Evolutionary conservation across 2,113 vertebrate species (phyloP).

Genomic region (Cercocebus atys): DNA sequence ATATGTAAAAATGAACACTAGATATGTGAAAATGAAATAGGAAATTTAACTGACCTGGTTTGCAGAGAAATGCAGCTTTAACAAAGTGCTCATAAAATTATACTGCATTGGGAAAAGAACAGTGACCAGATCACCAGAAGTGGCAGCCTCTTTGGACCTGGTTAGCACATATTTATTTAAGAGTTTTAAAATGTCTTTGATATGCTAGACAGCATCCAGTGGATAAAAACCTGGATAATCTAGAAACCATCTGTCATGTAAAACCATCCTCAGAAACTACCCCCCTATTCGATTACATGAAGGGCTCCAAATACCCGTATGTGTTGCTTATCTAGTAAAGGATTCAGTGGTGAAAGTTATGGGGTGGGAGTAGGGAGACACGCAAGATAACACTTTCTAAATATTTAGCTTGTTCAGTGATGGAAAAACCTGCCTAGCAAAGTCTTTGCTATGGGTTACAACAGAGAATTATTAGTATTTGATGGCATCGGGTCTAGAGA

Average conservation of each 20-base stretch:
- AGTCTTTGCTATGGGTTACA: background rate
- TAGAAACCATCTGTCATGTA: background rate
- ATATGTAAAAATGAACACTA: background rate
- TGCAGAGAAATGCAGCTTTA: background rate
- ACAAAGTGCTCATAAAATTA: slow-evolving; percentile 1
- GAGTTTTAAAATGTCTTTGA: background rate
- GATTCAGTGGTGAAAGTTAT: background rate
- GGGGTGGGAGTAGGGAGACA: background rate
- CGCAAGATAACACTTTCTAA: background rate
- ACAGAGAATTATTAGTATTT: background rate
- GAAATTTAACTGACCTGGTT: background rate
- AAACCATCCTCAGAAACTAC: background rate
- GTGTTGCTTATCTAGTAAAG: background rate
- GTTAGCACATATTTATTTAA: background rate
- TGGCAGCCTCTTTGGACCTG: background rate
- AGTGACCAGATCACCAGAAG: background rate
- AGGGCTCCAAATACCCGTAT: background rate
- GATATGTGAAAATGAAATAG: background rate
- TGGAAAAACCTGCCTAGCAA: background rate
- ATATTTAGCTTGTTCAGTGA: background rate
- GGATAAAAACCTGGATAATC: background rate
- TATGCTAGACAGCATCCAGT: background rate
- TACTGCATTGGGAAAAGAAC: background rate
- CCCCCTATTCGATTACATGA: background rate
- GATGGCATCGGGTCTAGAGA: background rate